phyloP scores from a whole-genome alignment of 1,140 invertebrate species.

The Drosophila nigrodunni region DNA sequence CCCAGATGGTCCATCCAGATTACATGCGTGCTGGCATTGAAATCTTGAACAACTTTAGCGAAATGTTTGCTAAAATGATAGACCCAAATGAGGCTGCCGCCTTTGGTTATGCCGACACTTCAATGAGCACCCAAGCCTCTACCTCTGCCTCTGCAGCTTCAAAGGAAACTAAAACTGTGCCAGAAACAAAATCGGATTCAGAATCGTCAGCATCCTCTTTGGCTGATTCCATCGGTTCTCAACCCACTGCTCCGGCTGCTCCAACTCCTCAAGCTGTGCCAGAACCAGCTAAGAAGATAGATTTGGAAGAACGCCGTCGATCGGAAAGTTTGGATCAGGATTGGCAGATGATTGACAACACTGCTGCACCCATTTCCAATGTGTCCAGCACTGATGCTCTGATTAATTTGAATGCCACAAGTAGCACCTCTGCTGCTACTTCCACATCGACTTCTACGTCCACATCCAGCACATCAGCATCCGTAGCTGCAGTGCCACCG shows the following conservation, averaged over 20 bases:
- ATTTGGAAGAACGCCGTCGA: conserved; percentile 30
- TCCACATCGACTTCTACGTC: not conserved
- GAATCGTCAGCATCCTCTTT: conserved; percentile 4
- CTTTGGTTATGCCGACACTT: conserved; percentile 29
- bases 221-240: not conserved
- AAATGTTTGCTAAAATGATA: conserved; percentile 83
- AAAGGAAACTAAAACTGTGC: conserved; percentile 17
- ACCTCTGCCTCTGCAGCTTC: conserved; percentile 23
- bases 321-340: conserved; percentile 71
- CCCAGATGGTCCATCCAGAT: conserved; percentile 73
- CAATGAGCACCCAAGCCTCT: conserved; percentile 23
- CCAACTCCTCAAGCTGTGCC: conserved; percentile 2
- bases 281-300: not conserved
- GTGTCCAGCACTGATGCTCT: conserved; percentile 46
- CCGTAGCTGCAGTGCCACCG: conserved; percentile 31
- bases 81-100: conserved; percentile 62
- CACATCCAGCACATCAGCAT: conserved; percentile 6
- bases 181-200: not conserved
- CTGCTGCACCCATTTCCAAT: conserved; percentile 36
- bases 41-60: conserved; percentile 78
- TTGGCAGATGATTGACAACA: conserved; percentile 74
- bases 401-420: conserved; percentile 52
- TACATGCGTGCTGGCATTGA: conserved; percentile 78
- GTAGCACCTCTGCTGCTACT: not conserved
- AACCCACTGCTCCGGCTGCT: not conserved